phyloP scores from a whole-genome alignment of 2,113 vertebrate genomes.

The Hippocampus barbouri region DNA sequence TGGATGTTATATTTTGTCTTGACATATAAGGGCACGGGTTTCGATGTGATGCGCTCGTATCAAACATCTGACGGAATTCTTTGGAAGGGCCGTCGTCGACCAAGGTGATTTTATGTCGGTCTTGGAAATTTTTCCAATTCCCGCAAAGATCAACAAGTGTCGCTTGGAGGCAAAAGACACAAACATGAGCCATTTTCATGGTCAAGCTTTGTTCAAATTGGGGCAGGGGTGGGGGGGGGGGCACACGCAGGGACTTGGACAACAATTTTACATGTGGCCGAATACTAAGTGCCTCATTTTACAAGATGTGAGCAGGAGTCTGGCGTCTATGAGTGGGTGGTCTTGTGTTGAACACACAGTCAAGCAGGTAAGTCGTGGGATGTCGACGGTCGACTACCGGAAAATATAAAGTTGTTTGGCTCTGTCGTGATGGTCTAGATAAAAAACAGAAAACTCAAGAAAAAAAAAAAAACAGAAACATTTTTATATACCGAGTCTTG shows the following conservation, averaged over 20 bases:
- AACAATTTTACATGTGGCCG: conserved; percentile 73
- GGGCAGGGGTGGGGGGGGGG: conserved; percentile 10
- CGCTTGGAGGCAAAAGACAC: neutral
- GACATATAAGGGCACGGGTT: neutral
- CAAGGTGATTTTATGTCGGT: conserved; percentile 3
- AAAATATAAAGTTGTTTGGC: conserved; percentile 30
- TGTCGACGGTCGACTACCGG: conserved; percentile 13
- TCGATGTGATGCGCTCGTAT: neutral
- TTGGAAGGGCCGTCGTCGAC: neutral
- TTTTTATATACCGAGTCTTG: conserved; percentile 41
- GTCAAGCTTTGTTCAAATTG: conserved; percentile 68
- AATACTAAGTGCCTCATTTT: conserved; percentile 89
- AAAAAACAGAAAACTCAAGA: conserved; percentile 29
- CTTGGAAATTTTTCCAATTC: conserved; percentile 16
- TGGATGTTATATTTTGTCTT: conserved; percentile 20
- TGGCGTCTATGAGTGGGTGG: conserved; percentile 21
- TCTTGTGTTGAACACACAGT: conserved; percentile 11
- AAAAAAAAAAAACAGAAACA: conserved; percentile 36
- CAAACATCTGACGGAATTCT: too few species aligned
- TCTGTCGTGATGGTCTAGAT: conserved; percentile 17
- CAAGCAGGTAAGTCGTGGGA: conserved; percentile 11
- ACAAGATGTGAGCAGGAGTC: conserved; percentile 52
- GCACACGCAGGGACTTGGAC: conserved; percentile 66
- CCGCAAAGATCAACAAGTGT: neutral
- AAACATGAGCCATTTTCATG: neutral